phyloP scores from a whole-genome alignment of 2,113 vertebrate genomes.

The Protomyctophum bolini region DNA sequence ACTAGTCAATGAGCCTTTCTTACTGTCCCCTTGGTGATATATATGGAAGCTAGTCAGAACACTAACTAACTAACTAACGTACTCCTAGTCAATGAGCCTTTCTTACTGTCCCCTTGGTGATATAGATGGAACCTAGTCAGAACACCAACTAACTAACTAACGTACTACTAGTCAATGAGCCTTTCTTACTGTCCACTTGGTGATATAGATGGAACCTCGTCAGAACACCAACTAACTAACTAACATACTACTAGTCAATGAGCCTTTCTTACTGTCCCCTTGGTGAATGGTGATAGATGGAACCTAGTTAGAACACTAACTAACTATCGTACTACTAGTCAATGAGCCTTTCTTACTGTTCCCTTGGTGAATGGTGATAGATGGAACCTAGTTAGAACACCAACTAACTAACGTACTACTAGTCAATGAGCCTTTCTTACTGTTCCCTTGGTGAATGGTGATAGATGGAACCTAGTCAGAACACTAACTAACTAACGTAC shows the following conservation, averaged over 20 bases:
- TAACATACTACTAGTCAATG: background rate
- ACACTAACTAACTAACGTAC: background rate
- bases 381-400: slow-evolving; percentile 1
- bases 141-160: background rate
- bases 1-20: background rate
- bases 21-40: background rate
- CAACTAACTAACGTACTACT: background rate
- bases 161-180: background rate
- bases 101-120: background rate
- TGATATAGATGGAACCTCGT: slow-evolving; percentile 8
- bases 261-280: background rate
- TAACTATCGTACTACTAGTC: background rate
- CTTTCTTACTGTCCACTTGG: background rate
- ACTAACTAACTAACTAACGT: background rate
- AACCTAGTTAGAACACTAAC: background rate
- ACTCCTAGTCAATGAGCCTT: background rate
- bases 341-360: background rate
- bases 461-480: slow-evolving; percentile 4
- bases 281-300: slow-evolving; percentile 14
- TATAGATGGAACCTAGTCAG: slow-evolving; percentile 3
- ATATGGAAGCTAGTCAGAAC: slow-evolving; percentile 1
- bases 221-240: background rate
- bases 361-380: slow-evolving; percentile 2
- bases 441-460: slow-evolving; percentile 1
- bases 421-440: background rate